Evolutionary conservation across 2,888 invertebrate genomes (phyloP).

Genomic region (Microctonus brassicae): DNA sequence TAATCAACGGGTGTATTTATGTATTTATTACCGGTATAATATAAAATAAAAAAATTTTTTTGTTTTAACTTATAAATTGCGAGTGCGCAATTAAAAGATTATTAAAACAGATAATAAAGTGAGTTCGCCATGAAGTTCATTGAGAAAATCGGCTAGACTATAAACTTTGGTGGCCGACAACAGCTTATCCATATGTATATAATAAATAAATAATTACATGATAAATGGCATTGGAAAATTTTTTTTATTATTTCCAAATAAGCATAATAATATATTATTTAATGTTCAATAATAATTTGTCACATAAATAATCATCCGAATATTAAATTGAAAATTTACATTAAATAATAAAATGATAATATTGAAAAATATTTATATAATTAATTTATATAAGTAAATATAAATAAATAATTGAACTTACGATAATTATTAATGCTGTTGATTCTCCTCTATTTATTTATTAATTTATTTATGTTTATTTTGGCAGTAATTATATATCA

Average conservation of each 20-base stretch:
- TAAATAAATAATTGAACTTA: no score
- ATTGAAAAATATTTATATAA: no score
- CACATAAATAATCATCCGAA: not conserved
- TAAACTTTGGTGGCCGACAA: not conserved
- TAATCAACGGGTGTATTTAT: not conserved
- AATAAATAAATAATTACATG: not conserved
- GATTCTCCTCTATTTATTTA: not conserved
- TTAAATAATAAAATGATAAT: no score
- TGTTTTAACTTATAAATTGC: no score
- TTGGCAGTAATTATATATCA: constrained; percentile 3
- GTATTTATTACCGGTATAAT: not conserved
- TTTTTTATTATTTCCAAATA: not conserved
- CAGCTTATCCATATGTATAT: not conserved
- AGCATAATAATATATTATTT: no score
- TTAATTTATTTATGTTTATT: not conserved
- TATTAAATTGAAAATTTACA: no score
- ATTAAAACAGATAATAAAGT: no score
- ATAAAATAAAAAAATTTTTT: not conserved
- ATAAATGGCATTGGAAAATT: not conserved
- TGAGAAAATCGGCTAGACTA: not conserved
- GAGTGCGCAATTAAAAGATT: no score
- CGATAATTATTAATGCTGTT: no score
- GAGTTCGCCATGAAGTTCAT: constrained; percentile 1
- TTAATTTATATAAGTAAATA: no score
- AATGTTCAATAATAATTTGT: not conserved